Conservation (phyloP, 2,113 vertebrate species). For the Xenopus borealis region DNA sequence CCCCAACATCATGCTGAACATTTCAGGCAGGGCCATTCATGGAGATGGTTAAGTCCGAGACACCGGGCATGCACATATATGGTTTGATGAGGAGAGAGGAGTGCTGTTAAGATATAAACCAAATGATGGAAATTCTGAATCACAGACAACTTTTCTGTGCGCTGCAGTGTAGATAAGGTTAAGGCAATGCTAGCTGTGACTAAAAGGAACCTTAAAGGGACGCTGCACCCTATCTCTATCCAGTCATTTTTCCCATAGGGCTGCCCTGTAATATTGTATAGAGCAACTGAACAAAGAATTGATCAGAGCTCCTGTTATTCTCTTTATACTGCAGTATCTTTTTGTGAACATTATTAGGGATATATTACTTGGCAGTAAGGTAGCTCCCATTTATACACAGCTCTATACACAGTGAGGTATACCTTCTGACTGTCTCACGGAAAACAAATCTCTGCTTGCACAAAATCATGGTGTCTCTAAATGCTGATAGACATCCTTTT, state of each 20-base stretch:
- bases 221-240: not conserved
- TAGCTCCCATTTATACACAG: too few relatives aligned
- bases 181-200: not conserved
- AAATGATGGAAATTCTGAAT: constrained; percentile 36
- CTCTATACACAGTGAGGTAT: too few relatives aligned
- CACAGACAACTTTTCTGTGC: constrained; percentile 8
- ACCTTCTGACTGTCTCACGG: too few relatives aligned
- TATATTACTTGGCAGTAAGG: too few relatives aligned
- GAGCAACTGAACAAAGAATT: too few relatives aligned
- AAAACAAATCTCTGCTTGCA: too few relatives aligned
- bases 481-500: too few relatives aligned
- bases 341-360: too few relatives aligned
- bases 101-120: constrained; percentile 15
- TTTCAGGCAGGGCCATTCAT: not conserved
- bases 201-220: not conserved
- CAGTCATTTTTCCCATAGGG: not conserved
- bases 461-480: too few relatives aligned
- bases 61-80: not conserved
- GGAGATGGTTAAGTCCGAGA: constrained; percentile 1
- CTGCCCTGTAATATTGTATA: too few relatives aligned
- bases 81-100: not conserved
- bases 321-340: too few relatives aligned
- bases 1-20: not conserved
- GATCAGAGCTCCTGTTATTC: too few relatives aligned
- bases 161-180: not conserved